Percentiles rank a stretch among this genome's conserved stretches.
These are phyloP conservation scores for Tiliacea aurago DNA, from an alignment of 2,888 invertebrate species.

Conservation along the genomic window DNA sequence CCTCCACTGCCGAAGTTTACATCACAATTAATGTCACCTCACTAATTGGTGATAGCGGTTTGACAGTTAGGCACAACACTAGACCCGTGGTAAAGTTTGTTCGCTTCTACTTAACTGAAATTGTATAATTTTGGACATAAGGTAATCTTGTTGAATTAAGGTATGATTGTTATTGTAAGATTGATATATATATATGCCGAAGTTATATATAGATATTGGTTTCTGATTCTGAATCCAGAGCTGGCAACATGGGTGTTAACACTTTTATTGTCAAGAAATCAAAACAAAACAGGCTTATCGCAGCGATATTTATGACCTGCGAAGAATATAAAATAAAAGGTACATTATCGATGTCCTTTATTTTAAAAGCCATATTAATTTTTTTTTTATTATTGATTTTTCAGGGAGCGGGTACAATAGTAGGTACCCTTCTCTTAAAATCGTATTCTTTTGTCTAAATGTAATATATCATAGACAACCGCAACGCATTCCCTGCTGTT, in stretches of 20 bases:
- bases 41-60: constrained; percentile 82
- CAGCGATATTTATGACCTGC: neutral
- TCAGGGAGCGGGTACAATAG: neutral
- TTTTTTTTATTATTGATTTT: neutral
- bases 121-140: constrained; percentile 46
- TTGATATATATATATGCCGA: neutral
- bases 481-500: neutral
- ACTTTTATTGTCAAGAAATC: neutral
- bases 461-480: neutral
- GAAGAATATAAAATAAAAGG: neutral
- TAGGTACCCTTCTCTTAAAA: neutral
- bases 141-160: constrained; percentile 27
- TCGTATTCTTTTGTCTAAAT: neutral
- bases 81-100: constrained; percentile 59
- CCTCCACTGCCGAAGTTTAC: constrained; percentile 77
- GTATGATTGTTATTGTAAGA: constrained; percentile 9
- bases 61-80: constrained; percentile 72
- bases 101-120: constrained; percentile 41
- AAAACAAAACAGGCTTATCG: neutral
- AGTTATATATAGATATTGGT: neutral
- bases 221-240: neutral
- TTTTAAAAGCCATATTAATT: neutral
- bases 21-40: constrained; percentile 84
- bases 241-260: neutral
- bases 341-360: no score